Conservation (phyloP, 2,888 invertebrate species). For the Cremastinae sp. region DNA sequence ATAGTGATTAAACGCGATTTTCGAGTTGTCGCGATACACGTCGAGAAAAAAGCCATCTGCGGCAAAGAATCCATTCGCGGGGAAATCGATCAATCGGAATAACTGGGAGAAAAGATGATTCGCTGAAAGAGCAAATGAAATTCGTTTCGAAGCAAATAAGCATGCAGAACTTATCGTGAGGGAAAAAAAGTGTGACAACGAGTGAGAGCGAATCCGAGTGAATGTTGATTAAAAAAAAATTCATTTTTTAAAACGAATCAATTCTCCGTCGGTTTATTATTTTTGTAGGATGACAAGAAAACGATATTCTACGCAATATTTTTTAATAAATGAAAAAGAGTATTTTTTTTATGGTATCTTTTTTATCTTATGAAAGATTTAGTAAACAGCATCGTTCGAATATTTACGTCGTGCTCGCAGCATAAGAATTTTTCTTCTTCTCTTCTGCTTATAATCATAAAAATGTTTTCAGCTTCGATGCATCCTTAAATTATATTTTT, state of each 20-base stretch:
- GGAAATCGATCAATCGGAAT: conserved; percentile 45
- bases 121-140: too few species aligned
- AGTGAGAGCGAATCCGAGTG: conserved; percentile 29
- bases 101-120: conserved; percentile 20
- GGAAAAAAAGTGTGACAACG: conserved; percentile 11
- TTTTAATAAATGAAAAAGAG: neutral
- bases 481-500: conserved; percentile 13
- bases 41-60: conserved; percentile 11
- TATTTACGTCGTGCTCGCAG: conserved; percentile 37
- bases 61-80: conserved; percentile 27
- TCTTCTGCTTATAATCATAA: conserved; percentile 6
- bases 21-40: conserved; percentile 8
- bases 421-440: conserved; percentile 29
- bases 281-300: too few species aligned
- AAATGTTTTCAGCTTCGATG: conserved; percentile 29
- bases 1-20: conserved; percentile 10
- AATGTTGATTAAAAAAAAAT: conserved; percentile 20
- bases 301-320: too few species aligned
- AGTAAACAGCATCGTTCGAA: conserved; percentile 4
- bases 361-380: conserved; percentile 21
- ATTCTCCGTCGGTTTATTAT: neutral
- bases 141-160: conserved; percentile 2
- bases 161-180: conserved; percentile 32
- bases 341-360: conserved; percentile 1
- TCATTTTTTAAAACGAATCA: neutral